phyloP scores from a whole-genome alignment of 2,797 vertebrate species.

The Heteromormyrus szaboi region DNA sequence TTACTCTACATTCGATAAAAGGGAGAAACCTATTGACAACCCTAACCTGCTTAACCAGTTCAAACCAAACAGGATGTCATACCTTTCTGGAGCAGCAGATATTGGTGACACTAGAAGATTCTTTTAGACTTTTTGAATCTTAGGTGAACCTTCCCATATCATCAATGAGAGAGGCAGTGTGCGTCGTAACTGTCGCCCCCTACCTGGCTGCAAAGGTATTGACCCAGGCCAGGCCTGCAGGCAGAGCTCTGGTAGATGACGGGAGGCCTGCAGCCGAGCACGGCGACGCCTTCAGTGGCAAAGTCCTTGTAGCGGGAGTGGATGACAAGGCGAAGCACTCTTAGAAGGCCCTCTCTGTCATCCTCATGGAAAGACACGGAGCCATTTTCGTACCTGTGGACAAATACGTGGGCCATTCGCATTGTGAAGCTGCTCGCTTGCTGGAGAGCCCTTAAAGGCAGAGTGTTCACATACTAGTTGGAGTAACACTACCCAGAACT shows the following conservation, averaged over 20 bases:
- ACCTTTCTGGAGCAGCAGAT: background rate
- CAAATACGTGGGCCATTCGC: background rate
- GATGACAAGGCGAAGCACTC: constrained; percentile 85
- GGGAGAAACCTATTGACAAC: background rate
- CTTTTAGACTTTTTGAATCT: background rate
- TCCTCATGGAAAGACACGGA: constrained; percentile 92
- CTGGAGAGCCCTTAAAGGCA: background rate
- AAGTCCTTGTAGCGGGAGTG: constrained; percentile 88
- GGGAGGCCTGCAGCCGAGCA: constrained; percentile 71
- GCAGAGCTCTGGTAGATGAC: constrained; percentile 89
- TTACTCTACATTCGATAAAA: background rate
- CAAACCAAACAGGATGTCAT: background rate
- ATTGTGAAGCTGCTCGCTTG: background rate
- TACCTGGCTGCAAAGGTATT: constrained; percentile 89
- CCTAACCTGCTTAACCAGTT: background rate
- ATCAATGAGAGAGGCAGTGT: background rate
- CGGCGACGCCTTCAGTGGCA: constrained; percentile 74
- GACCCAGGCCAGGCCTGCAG: constrained; percentile 79
- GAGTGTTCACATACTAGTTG: background rate
- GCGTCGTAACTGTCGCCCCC: background rate
- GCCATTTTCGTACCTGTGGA: constrained; percentile 82
- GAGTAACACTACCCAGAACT: background rate
- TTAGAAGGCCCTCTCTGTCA: constrained; percentile 83
- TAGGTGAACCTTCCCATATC: background rate
- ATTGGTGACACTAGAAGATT: background rate